phyloP scores from a whole-genome alignment of 2,113 vertebrate genomes.

The Pelecanoides urinatrix region DNA sequence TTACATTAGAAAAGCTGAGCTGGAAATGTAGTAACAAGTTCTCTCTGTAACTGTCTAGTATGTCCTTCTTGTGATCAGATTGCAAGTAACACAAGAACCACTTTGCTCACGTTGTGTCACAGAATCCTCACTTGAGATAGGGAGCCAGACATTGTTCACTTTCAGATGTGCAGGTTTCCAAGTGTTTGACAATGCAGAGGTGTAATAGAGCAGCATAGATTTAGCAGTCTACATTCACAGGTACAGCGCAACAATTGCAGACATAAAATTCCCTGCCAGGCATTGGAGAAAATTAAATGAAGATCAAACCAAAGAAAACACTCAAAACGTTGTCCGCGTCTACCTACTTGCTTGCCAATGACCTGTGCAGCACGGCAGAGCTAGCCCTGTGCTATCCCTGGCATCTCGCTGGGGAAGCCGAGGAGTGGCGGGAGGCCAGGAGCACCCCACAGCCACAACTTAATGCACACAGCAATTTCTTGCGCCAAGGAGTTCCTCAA shows the following conservation, averaged over 20 bases:
- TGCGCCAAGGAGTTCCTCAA: neutral
- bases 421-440: neutral
- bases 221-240: neutral
- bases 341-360: neutral
- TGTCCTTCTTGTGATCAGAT: neutral
- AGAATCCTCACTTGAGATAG: neutral
- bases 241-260: neutral
- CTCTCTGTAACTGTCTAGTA: neutral
- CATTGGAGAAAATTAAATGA: neutral
- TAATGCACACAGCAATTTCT: neutral
- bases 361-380: neutral
- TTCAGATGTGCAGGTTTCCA: neutral
- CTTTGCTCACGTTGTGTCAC: neutral
- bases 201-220: neutral
- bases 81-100: neutral
- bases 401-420: neutral
- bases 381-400: neutral
- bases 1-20: neutral
- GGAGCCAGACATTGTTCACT: neutral
- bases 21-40: neutral
- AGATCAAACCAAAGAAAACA: neutral
- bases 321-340: neutral
- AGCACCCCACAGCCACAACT: neutral
- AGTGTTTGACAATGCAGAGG: neutral
- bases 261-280: neutral